Evolutionary conservation across 1,140 invertebrate genomes (phyloP).

Genomic region (Leptoteleia sp.): DNA sequence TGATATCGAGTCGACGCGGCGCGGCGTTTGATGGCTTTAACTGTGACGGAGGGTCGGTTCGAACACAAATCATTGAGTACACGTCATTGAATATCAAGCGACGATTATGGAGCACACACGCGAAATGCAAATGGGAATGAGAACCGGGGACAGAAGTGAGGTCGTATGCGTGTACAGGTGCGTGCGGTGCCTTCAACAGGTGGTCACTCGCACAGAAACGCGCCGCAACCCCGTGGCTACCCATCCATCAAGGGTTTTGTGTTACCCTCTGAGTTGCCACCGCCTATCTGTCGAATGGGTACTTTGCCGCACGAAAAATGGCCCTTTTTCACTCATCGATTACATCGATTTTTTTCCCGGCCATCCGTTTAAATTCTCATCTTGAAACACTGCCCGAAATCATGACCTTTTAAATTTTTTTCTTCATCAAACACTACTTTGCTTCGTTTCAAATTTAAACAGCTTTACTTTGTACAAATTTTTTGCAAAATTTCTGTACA

Average conservation of each 20-base stretch:
- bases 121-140: constrained; percentile 47
- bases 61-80: constrained; percentile 50
- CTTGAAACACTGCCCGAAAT: constrained; percentile 17
- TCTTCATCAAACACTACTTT: no score
- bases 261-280: constrained; percentile 70
- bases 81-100: constrained; percentile 60
- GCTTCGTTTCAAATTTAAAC: no score
- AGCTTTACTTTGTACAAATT: no score
- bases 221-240: constrained; percentile 75
- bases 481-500: no score
- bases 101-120: constrained; percentile 52
- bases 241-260: constrained; percentile 80
- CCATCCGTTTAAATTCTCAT: constrained; percentile 24
- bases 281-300: constrained; percentile 68
- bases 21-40: constrained; percentile 50
- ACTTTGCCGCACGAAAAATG: constrained; percentile 67
- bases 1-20: constrained; percentile 35
- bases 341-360: constrained; percentile 57
- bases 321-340: constrained; percentile 63
- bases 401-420: neutral
- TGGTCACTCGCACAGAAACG: constrained; percentile 77
- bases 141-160: constrained; percentile 52
- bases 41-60: constrained; percentile 22
- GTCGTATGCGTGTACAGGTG: constrained; percentile 77
- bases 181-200: constrained; percentile 77